Conservation (phyloP, 2,888 invertebrate species). For the Folsomia manolachei region DNA sequence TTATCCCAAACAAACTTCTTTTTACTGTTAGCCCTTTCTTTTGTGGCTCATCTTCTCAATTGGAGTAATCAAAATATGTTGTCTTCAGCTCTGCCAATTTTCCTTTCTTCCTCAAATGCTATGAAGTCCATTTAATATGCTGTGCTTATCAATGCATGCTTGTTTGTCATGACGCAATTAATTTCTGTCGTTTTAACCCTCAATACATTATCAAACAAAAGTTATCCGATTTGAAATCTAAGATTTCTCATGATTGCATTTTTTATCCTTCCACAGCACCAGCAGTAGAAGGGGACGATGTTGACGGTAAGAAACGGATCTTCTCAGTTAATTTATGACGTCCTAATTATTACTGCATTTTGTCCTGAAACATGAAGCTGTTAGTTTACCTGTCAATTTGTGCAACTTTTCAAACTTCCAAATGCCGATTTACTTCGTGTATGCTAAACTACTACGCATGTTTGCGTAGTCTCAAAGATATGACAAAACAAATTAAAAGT, state of each 20-base stretch:
- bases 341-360: background rate
- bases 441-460: background rate
- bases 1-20: background rate
- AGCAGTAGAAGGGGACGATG: slow-evolving; percentile 47
- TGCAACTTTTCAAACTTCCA: background rate
- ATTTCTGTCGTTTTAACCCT: too few species aligned
- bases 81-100: background rate
- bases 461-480: background rate
- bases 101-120: background rate
- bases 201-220: too few species aligned
- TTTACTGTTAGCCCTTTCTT: slow-evolving; percentile 17
- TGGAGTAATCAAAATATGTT: background rate
- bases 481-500: background rate
- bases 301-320: slow-evolving; percentile 42
- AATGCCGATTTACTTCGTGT: background rate
- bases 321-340: background rate
- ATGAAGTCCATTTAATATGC: background rate
- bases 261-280: slow-evolving; percentile 44
- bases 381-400: background rate
- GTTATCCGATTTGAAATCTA: too few species aligned
- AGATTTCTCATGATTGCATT: slow-evolving; percentile 15
- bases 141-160: too few species aligned
- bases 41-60: background rate
- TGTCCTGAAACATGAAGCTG: background rate
- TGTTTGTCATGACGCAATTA: too few species aligned